phyloP scores from a whole-genome alignment of 1,140 invertebrate species.

The Lutraria rhynchaena region DNA sequence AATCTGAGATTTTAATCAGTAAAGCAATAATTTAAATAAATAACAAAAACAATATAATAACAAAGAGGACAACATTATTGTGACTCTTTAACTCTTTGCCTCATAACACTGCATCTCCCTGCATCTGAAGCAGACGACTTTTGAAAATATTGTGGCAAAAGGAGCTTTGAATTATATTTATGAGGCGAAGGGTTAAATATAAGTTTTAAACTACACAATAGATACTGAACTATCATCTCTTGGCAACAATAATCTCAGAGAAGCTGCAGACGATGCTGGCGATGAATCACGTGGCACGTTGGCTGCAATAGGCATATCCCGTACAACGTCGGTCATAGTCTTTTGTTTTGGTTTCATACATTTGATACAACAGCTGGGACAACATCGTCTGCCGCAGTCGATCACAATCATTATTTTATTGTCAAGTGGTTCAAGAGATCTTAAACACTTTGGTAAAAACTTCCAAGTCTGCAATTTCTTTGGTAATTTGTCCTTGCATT shows the following conservation, averaged over 20 bases:
- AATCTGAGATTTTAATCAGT: too few species aligned
- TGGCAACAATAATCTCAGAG: conserved; percentile 2
- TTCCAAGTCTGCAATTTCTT: conserved; percentile 82
- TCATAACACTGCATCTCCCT: too few species aligned
- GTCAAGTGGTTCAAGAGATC: conserved; percentile 82
- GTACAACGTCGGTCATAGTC: conserved; percentile 19
- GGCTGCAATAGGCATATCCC: background rate
- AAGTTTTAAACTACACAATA: too few species aligned
- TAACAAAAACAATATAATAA: too few species aligned
- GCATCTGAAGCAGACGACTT: too few species aligned
- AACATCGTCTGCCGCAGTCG: background rate
- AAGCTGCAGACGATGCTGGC: conserved; percentile 11
- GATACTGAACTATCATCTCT: background rate
- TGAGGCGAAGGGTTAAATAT: too few species aligned
- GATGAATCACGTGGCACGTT: background rate
- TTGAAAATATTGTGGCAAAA: too few species aligned
- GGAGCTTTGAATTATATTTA: too few species aligned
- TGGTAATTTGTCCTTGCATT: conserved; percentile 80
- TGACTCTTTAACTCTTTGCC: too few species aligned
- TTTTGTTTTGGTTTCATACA: conserved; percentile 5
- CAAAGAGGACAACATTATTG: too few species aligned
- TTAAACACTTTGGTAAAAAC: conserved; percentile 81
- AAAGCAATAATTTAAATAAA: too few species aligned
- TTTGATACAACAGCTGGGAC: conserved; percentile 26
- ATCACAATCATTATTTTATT: conserved; percentile 61